Evolutionary conservation across 2,888 invertebrate species (phyloP), one percentile per base, ranked within the genome.

Genomic region (Sympetrum striolatum): DNA sequence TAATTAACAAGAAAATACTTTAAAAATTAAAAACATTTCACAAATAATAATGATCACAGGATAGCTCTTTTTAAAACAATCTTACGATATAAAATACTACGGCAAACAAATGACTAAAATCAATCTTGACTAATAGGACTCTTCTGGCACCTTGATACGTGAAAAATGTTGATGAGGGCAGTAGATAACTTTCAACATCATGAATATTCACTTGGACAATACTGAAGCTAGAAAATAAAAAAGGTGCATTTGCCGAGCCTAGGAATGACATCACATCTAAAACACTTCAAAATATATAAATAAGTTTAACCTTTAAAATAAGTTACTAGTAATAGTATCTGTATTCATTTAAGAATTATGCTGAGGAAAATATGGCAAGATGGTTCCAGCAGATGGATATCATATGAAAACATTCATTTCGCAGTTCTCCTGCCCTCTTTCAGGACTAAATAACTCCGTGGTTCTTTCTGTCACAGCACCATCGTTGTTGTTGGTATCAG

Each of bases 71-170:
- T 35, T 58, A 8, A 53, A 86, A 60, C 86, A 86, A 86, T 39
- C 39, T 86, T 86, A 86, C 58, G 64, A 86, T 60, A 86, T 86
- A 86, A 86, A 86, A 86, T 60, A 37, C 86, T 86, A n/a, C 64
- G n/a, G 86, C n/a, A 35, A 25, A 58, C 37, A 58, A 64, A 64
- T 37, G 18, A 86, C 60, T 86, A 86, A 86, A 64, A 86, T 58
- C 35, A 60, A 82, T 35, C 22, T 14, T 12, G 10, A 31, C 18
- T 53, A 31, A 8, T 18, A 73, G n/a, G 31, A 31, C 73, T 73
- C 12, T 73, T 31, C 73, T 31, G 31, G 22, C 31, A 31, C 25
- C 73, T 73, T 73, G 6, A 10, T 31, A 25, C 2, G 31, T 31
- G 73, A 31, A 73, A 25, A 10, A 5, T 14, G 15, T 31, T 73